phyloP scores from a whole-genome alignment of 2,888 invertebrate genomes.

The Reticulitermes lucifugus region DNA sequence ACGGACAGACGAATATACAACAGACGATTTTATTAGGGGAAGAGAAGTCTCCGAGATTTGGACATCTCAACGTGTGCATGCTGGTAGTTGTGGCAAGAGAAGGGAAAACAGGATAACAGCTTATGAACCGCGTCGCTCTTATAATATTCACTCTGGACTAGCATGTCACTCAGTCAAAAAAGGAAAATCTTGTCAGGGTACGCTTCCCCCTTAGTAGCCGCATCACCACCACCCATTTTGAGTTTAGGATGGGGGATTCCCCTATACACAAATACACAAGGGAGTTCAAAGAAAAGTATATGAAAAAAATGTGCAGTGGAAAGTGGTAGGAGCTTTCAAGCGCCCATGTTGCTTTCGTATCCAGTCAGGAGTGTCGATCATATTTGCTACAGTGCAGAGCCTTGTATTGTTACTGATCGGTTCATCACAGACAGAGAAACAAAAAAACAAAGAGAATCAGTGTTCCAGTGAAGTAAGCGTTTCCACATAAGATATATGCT shows the following conservation, averaged over 20 bases:
- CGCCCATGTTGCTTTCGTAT: neutral
- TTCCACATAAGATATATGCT: too few species aligned
- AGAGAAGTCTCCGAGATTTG: slow-evolving; percentile 44
- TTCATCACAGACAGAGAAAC: too few species aligned
- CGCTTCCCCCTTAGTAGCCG: slow-evolving; percentile 39
- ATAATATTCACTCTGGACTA: slow-evolving; percentile 47
- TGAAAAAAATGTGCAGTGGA: neutral
- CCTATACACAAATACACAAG: slow-evolving; percentile 7
- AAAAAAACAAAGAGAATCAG: too few species aligned
- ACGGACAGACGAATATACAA: slow-evolving; percentile 46
- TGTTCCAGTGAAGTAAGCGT: too few species aligned
- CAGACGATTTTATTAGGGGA: slow-evolving; percentile 49
- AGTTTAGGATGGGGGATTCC: slow-evolving; percentile 1
- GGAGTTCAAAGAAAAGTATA: neutral
- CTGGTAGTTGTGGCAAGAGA: neutral
- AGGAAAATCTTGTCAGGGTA: slow-evolving; percentile 51
- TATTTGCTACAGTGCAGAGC: too few species aligned
- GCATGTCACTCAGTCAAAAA: slow-evolving; percentile 52
- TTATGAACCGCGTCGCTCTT: slow-evolving; percentile 45
- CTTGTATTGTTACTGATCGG: too few species aligned
- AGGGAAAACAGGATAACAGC: slow-evolving; percentile 40
- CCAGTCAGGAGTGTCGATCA: too few species aligned
- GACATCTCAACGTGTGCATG: slow-evolving; percentile 22
- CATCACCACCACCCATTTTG: slow-evolving; percentile 24
- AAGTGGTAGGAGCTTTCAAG: neutral